A percentile compares a stretch with the other conserved stretches of the same genome.
Evolutionary conservation across 2,888 invertebrate genomes (phyloP).

Genomic region (Latrodectus hesperus): DNA sequence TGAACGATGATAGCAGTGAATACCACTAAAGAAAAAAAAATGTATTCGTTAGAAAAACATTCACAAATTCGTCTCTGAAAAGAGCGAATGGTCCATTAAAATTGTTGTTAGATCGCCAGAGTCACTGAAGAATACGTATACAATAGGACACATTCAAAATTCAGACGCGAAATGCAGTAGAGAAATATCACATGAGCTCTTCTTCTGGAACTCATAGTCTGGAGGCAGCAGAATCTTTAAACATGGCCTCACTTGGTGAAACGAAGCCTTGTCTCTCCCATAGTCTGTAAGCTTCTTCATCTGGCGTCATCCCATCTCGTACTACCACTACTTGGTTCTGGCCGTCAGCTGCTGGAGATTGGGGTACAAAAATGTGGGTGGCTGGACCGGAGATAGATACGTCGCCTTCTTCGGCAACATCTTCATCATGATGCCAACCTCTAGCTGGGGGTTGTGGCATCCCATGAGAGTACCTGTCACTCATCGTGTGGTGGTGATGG

Average conservation of each 20-base stretch:
- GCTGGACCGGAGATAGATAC: constrained; percentile 49
- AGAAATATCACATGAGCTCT: constrained; percentile 25
- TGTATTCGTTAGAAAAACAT: too few relatives aligned
- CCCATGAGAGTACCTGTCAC: constrained; percentile 22
- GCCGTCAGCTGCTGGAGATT: constrained; percentile 11
- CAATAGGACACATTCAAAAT: neutral
- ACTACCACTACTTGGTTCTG: neutral
- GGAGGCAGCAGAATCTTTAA: constrained; percentile 58
- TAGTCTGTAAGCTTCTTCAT: constrained; percentile 40
- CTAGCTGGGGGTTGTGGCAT: constrained; percentile 10
- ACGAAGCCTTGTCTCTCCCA: constrained; percentile 52
- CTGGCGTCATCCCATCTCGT: constrained; percentile 31
- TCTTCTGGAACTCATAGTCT: constrained; percentile 32
- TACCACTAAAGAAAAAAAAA: too few relatives aligned
- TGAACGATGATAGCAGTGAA: too few relatives aligned
- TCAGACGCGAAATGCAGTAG: neutral
- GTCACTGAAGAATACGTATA: neutral
- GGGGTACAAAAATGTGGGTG: constrained; percentile 40
- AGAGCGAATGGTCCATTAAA: neutral
- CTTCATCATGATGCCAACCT: constrained; percentile 42
- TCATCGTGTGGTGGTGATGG: constrained; percentile 38
- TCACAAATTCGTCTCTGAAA: too few relatives aligned
- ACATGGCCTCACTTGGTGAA: constrained; percentile 58
- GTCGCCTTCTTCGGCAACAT: constrained; percentile 27
- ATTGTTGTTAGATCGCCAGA: neutral